Evolutionary conservation across 1,140 invertebrate genomes (phyloP).

Genomic region (Bursaphelenchus mucronatus): DNA sequence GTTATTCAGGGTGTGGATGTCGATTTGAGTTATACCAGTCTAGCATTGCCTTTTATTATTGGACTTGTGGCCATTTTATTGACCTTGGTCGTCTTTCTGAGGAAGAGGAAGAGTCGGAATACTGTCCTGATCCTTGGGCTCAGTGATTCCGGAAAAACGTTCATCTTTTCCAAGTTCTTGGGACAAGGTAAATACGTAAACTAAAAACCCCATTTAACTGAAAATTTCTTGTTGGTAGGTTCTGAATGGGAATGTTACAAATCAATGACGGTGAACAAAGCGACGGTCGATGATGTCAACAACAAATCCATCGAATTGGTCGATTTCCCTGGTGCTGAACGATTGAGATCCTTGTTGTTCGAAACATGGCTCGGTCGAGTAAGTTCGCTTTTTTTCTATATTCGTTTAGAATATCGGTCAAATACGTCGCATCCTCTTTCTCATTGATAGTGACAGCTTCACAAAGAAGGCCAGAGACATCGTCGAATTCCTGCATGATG

Average conservation of each 20-base stretch:
- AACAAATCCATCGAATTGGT: slow-evolving; percentile 27
- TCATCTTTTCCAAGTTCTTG: slow-evolving; percentile 40
- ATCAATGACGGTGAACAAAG: slow-evolving; percentile 41
- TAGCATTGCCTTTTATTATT: slow-evolving; percentile 22
- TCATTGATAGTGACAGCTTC: slow-evolving; percentile 45
- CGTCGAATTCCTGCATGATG: slow-evolving; percentile 48
- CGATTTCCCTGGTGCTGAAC: slow-evolving; percentile 45
- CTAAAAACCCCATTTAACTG: neutral
- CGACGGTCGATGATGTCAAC: neutral
- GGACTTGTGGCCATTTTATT: slow-evolving; percentile 23
- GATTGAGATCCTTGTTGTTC: slow-evolving; percentile 29
- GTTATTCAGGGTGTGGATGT: neutral
- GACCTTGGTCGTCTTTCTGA: slow-evolving; percentile 7
- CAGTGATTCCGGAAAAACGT: slow-evolving; percentile 44
- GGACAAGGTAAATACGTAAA: slow-evolving; percentile 11
- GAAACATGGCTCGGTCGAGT: slow-evolving; percentile 39
- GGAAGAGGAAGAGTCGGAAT: slow-evolving; percentile 12
- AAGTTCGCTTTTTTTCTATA: slow-evolving; percentile 11
- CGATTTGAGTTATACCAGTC: slow-evolving; percentile 7
- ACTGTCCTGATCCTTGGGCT: slow-evolving; percentile 46
- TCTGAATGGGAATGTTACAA: slow-evolving; percentile 30
- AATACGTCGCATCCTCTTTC: slow-evolving; percentile 38
- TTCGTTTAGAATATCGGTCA: slow-evolving; percentile 29
- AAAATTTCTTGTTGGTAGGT: slow-evolving; percentile 18
- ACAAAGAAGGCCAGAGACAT: slow-evolving; percentile 42